phyloP scores from a whole-genome alignment of 2,797 vertebrate genomes.

The Mallotus villosus region DNA sequence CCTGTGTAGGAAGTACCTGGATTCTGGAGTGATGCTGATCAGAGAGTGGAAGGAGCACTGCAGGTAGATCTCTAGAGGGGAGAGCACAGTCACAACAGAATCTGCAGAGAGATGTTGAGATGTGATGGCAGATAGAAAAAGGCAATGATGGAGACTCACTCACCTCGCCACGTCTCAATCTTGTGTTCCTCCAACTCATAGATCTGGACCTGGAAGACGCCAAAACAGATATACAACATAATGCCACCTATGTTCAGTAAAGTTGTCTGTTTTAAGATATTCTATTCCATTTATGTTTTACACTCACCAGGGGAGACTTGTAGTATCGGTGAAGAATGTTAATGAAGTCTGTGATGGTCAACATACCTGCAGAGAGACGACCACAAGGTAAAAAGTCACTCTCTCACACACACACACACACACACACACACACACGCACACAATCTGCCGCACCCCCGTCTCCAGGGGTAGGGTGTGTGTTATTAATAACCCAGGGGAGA shows the following conservation, averaged over 20 bases:
- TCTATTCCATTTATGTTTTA: background rate
- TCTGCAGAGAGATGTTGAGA: no score
- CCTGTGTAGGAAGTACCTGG: constrained; percentile 77
- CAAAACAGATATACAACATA: constrained; percentile 8
- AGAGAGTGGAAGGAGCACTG: constrained; percentile 91
- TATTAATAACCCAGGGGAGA: constrained; percentile 44
- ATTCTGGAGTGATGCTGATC: constrained; percentile 96
- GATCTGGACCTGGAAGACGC: constrained; percentile 88
- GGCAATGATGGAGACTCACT: constrained; percentile 24
- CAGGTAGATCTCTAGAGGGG: constrained; percentile 87
- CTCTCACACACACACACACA: constrained; percentile 15
- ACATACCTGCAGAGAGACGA: constrained; percentile 82
- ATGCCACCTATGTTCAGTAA: background rate
- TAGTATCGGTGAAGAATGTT: constrained; percentile 97
- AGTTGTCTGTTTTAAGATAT: background rate
- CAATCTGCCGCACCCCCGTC: background rate
- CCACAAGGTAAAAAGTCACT: constrained; percentile 18
- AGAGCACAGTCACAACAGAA: no score
- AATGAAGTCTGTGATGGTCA: constrained; percentile 99
- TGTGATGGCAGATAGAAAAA: background rate
- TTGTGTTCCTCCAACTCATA: constrained; percentile 96
- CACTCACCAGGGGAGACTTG: constrained; percentile 89
- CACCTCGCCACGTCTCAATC: constrained; percentile 98
- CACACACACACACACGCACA: background rate
- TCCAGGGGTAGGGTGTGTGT: background rate